Evolutionary conservation across 2,888 invertebrate genomes (phyloP), one percentile per base, ranked within the genome.

Genomic region (Litoditis marina): DNA sequence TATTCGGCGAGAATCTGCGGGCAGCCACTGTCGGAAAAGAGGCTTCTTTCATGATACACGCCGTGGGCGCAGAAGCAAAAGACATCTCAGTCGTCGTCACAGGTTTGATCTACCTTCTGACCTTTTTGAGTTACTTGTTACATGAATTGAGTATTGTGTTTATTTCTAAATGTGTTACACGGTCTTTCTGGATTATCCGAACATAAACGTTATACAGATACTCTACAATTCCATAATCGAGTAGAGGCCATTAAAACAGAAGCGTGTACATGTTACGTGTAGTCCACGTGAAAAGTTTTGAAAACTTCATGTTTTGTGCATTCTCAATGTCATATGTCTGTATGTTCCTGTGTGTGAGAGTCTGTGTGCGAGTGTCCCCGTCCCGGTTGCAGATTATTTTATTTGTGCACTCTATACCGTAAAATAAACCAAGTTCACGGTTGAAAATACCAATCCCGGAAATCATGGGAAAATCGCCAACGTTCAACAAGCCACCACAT

Each of bases 1-100:
- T 88, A 7, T 86, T 86, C 68, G 89, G 89, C 7, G 88, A 87
- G 66, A 88, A 88, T 0, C 83, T 89, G 22, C 49, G 68, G 42
- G 63, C 70, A 13, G 86, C 88, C 32, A 87, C 88, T 6, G 86
- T 89, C 36, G 87, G 88, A 77, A 85, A 86, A 60, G 85, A 87
- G 4, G 87, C 88, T 1, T 84, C 85, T 27, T 88, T 89, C 77
- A 86, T 86, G 61, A 84, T 89, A 39, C 87, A 85, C 64, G 84
- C 86, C 16, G 79, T 83, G n/a, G 79, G 77, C 32, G 83, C 83
- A n/a, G 84, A 84, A 11, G 76, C 79, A 0, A 80, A 82, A 13
- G 83, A 83, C 53, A 81, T 84, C 53, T 83, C 81, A 31, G 81
- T 85, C 44, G 73, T 79, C 25, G 84, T 86, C 32, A 82, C 84